Evolutionary conservation across 1,140 invertebrate genomes (phyloP), one percentile per base, ranked within the genome.

Genomic region (Anoplophora glabripennis): DNA sequence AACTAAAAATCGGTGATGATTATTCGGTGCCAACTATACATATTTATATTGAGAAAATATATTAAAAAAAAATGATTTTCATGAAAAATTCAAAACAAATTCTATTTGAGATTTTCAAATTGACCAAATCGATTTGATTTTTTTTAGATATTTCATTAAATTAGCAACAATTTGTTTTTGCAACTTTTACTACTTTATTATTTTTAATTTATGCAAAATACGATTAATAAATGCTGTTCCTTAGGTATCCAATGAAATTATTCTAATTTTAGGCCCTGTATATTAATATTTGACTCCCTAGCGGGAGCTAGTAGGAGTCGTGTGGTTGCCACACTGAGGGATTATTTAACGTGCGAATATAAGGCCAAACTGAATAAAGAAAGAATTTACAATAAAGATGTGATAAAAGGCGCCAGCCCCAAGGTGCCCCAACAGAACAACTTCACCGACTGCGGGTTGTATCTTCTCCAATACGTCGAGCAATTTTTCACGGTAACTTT

Each of bases 371-470:
- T 82, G 69, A 79, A 77, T 44, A 73, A 59, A 59, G 83, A 78
- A 71, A 84, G 81, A 73, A 65, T 81, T 42, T 93, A 92, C 72
- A 86, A 84, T 33, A 91, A 89, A 75, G 84, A 89, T 69, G 88
- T 86, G 15, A 90, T 94, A 52, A 90, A 88, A 71, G 93, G 93
- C 3, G 84, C 85, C 47, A 86, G 84, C 68, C 89, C 92, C 0
- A 92, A 91, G 80, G 92, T 96, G 57, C 96, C 96, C 14, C 94
- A 97, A 72, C 97, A 99, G 80, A 93, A 88, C 58, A 99, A 99
- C 80, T 95, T 89, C 73, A 93, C 89, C 37, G 97, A 99, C 77
- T 99, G 97, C 80, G 97, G 97, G 3, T 79, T 98, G 5, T 99
- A 93, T 78, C 79, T 98, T 38, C 80, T 99, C 34, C 93, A 98